phyloP scores from a whole-genome alignment of 2,113 vertebrate species.

The Ursus arctos region DNA sequence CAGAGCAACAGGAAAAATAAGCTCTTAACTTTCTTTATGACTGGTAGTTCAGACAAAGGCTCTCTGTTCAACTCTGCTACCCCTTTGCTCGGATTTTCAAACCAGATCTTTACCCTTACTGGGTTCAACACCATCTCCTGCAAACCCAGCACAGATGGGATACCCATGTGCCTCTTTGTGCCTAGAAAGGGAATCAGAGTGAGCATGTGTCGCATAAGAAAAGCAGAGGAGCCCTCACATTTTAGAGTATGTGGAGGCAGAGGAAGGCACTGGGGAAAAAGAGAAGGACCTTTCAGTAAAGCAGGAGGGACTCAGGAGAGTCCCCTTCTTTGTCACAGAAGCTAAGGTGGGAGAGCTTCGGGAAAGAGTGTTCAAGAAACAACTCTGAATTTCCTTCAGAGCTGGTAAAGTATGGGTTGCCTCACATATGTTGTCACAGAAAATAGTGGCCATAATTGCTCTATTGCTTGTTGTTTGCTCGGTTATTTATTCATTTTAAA shows the following conservation, averaged over 20 bases:
- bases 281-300: neutral
- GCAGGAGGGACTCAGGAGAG: neutral
- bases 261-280: neutral
- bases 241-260: neutral
- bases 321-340: neutral
- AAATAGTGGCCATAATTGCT: neutral
- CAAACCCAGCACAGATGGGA: neutral
- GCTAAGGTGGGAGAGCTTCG: neutral
- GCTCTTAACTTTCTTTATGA: neutral
- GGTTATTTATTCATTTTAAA: neutral
- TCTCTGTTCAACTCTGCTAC: neutral
- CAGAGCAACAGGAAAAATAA: neutral
- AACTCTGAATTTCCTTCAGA: neutral
- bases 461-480: neutral
- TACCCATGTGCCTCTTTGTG: neutral
- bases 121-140: neutral
- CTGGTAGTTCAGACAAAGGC: neutral
- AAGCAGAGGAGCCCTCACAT: neutral
- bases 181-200: neutral
- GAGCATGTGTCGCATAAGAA: neutral
- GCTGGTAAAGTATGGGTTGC: neutral
- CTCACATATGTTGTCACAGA: neutral
- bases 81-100: neutral
- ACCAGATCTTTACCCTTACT: neutral
- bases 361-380: neutral